phyloP scores from a whole-genome alignment of 1,140 invertebrate species.

The Pseudobourletiella spinata region DNA sequence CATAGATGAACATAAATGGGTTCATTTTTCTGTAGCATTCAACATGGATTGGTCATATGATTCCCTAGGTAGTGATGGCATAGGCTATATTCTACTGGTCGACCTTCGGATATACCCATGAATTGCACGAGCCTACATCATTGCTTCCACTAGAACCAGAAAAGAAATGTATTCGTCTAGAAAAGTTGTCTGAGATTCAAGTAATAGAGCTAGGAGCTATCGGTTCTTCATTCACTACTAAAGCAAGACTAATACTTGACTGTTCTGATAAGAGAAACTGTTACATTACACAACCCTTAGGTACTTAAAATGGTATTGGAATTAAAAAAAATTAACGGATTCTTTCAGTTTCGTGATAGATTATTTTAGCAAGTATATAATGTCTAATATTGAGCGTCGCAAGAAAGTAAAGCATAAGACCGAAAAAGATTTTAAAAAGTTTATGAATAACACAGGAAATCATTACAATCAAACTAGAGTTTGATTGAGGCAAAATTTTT shows the following conservation, averaged over 20 bases:
- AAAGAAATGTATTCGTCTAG: not conserved
- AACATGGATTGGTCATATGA: not conserved
- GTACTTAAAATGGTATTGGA: not conserved
- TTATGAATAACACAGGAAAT: not conserved
- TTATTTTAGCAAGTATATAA: not conserved
- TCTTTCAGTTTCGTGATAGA: not conserved
- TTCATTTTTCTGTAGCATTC: not conserved
- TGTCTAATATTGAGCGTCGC: not conserved
- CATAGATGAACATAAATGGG: not conserved
- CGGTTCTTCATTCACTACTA: not conserved
- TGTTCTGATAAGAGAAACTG: not conserved
- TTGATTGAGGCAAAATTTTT: not conserved
- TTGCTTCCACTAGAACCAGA: not conserved
- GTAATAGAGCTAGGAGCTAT: too few relatives aligned
- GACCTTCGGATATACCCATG: not conserved
- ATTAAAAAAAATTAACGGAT: not conserved
- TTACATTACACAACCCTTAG: not conserved
- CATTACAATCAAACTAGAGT: not conserved
- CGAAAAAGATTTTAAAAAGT: not conserved
- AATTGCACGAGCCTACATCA: not conserved
- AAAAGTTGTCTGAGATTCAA: not conserved
- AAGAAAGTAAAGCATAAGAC: not conserved
- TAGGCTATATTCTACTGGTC: not conserved
- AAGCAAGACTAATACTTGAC: not conserved
- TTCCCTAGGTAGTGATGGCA: not conserved